Evolutionary conservation across 2,797 vertebrate species (phyloP), one percentile per base, ranked within the genome.

Genomic region (Gadopsis marmoratus): DNA sequence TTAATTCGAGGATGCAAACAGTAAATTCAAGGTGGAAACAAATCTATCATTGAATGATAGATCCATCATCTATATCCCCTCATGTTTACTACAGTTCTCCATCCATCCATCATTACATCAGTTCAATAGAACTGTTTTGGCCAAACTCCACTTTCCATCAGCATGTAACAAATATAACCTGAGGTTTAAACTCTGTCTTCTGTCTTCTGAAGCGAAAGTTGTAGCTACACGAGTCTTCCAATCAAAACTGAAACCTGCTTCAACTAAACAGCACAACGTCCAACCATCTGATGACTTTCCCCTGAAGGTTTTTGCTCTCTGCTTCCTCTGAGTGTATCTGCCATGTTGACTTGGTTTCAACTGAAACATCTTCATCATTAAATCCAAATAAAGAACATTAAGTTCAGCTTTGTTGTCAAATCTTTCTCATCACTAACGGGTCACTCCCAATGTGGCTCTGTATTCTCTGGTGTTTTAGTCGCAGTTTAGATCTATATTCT

Each of bases 341-440:
- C 26, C 8, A 3, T 2, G 9, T 54, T 16, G 8, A 2, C 0
- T 16, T 48, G 26, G 11, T 50, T 16, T 60, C 1, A 50, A 26
- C 37, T 31, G 23, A 19, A 37, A 47, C n/a, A 50, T 63, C 16
- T 41, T 16, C 39, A 71, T 43, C 26, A 51, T 51, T 54, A 45
- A 71, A 45, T 21, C 29, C 5, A 21, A 72, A 60, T 47, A 60
- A 54, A 78, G 55, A 48, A 66, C 61, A 64, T 35, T 7, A n/a
- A n/a, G 5, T 11, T 66, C 8, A n/a, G 2, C 7, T 53, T 12
- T 48, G 50, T 8, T 41, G 59, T 54, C 23, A 4, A 0, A 19
- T 39, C n/a, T 50, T n/a, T 54, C 35, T 31, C 21, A 3, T 10
- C 4, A 4, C 19, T 59, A 2, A 19, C 4, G n/a, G 48, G 48